Evolutionary conservation across 2,113 vertebrate genomes (phyloP).

Genomic region (Anas platyrhynchos): DNA sequence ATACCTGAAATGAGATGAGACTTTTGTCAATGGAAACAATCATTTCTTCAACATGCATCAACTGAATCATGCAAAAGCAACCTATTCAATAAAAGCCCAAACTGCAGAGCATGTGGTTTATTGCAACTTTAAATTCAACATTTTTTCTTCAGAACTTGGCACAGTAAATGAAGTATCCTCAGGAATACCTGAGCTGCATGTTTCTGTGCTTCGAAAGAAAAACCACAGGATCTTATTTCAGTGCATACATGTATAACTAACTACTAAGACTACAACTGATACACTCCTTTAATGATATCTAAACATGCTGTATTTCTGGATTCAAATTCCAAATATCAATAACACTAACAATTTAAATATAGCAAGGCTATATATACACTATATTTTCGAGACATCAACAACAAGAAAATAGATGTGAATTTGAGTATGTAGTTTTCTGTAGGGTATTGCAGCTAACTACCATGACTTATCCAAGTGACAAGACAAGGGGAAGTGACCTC

Average conservation of each 20-base stretch:
- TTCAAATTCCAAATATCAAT: not conserved
- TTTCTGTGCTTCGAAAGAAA: not conserved
- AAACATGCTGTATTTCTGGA: not conserved
- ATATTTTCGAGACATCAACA: not conserved
- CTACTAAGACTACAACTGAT: not conserved
- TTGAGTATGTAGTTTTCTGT: not conserved
- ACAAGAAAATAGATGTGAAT: not conserved
- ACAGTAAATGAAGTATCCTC: not conserved
- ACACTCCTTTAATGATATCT: not conserved
- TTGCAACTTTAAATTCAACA: not conserved
- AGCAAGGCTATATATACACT: not conserved
- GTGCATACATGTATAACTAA: not conserved
- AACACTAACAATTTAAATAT: not conserved
- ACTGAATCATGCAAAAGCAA: not conserved
- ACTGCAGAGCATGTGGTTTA: fast-evolving
- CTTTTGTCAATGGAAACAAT: not conserved
- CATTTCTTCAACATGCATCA: not conserved
- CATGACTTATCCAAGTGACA: not conserved
- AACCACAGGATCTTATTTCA: not conserved
- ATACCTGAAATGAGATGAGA: slow-evolving; percentile 82
- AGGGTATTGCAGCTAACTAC: not conserved
- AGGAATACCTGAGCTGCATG: not conserved
- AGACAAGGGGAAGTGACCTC: too few relatives aligned
- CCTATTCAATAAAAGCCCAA: not conserved
- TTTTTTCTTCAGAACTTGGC: not conserved